A percentile compares a stretch with the other conserved stretches of the same genome.
Evolutionary conservation across 2,113 vertebrate genomes (phyloP).

Genomic region (Scortum barcoo): DNA sequence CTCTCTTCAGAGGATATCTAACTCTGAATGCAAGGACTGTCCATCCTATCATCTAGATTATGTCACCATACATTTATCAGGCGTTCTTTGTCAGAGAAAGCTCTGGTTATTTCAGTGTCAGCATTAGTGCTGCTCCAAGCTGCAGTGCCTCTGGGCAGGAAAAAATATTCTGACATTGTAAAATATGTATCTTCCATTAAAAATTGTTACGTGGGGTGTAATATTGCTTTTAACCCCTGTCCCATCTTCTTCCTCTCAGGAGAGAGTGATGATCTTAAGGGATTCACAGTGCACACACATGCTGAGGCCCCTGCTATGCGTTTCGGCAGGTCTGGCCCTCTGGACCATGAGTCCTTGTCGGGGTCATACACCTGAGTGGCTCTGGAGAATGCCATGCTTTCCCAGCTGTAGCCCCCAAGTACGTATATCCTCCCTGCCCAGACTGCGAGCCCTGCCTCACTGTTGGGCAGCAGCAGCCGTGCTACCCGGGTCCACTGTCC

Average conservation of each 20-base stretch:
- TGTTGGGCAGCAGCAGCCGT: conserved; percentile 90
- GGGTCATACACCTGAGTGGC: conserved; percentile 91
- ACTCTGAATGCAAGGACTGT: not conserved
- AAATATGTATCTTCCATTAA: not conserved
- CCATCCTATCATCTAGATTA: not conserved
- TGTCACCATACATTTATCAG: not conserved
- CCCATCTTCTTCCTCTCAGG: conserved; percentile 85
- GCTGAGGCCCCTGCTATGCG: conserved; percentile 92
- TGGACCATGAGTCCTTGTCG: conserved; percentile 87
- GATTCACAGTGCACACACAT: conserved; percentile 89
- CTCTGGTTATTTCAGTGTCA: not conserved
- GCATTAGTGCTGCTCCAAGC: not conserved
- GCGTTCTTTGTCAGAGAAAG: no score
- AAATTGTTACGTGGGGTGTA: conserved; percentile 55
- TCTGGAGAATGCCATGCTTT: conserved; percentile 91
- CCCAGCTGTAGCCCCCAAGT: conserved; percentile 97
- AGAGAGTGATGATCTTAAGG: conserved; percentile 29
- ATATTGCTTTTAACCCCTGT: conserved; percentile 75
- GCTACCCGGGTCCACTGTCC: conserved; percentile 93
- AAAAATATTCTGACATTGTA: not conserved
- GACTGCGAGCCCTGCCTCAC: conserved; percentile 92
- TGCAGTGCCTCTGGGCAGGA: not conserved
- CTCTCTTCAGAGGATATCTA: not conserved
- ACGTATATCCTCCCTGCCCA: conserved; percentile 92
- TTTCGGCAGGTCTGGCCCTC: conserved; percentile 91